A percentile compares a stretch with the other conserved stretches of the same genome.
These are phyloP conservation scores for Gymnoscopelus microlampas DNA, from an alignment of 2,797 vertebrate species.

Conservation along the genomic window DNA sequence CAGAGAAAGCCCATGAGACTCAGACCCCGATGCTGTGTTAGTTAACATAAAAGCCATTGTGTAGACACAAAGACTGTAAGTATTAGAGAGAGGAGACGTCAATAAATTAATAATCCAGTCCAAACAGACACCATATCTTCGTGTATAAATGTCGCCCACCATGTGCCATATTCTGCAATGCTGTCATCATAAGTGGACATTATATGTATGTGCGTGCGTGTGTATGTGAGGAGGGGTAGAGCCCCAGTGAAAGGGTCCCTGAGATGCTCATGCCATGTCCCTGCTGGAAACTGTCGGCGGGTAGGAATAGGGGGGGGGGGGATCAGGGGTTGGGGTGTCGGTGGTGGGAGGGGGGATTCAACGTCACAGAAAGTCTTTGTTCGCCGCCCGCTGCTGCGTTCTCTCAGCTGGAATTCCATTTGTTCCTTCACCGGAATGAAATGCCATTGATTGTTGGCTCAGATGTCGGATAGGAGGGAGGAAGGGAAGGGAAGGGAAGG, in stretches of 20 bases:
- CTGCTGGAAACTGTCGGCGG: slow-evolving; percentile 18
- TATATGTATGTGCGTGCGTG: slow-evolving; percentile 11
- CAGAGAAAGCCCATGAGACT: too few relatives aligned
- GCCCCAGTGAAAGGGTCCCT: slow-evolving; percentile 42
- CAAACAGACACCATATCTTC: too few relatives aligned
- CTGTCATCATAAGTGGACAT: slow-evolving; percentile 27
- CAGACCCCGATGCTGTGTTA: too few relatives aligned
- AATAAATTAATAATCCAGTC: too few relatives aligned
- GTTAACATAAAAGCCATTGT: too few relatives aligned
- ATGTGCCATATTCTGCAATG: background rate
- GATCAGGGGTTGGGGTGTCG: background rate
- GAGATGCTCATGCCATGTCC: slow-evolving; percentile 7
- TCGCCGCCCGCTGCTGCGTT: slow-evolving; percentile 53
- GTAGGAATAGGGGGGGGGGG: slow-evolving; percentile 26
- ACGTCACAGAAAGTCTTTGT: slow-evolving; percentile 62
- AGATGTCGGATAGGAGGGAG: slow-evolving; percentile 65
- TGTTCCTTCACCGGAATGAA: slow-evolving; percentile 76
- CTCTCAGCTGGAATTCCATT: slow-evolving; percentile 79
- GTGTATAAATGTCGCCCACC: too few relatives aligned
- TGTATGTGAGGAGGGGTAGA: slow-evolving; percentile 12
- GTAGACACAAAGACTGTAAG: too few relatives aligned
- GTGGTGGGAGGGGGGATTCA: slow-evolving; percentile 27
- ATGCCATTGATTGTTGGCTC: slow-evolving; percentile 82
- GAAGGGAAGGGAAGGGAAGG: background rate
- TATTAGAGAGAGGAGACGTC: too few relatives aligned